Evolutionary conservation across 2,888 invertebrate genomes (phyloP).

Genomic region (Rugalucina vietnamica): DNA sequence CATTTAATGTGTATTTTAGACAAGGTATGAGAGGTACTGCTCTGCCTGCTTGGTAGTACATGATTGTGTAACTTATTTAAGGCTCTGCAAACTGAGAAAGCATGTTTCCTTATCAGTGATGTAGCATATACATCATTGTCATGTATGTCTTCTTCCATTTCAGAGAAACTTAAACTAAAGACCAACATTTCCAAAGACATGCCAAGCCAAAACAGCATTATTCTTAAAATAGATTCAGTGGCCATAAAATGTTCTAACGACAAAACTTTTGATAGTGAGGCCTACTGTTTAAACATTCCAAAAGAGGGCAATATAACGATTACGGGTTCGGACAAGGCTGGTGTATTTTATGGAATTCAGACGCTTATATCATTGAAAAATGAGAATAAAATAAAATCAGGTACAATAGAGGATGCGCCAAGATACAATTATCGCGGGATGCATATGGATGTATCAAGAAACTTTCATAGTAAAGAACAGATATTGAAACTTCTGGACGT

Average conservation of each 20-base stretch:
- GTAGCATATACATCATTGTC: no score
- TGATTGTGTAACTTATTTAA: no score
- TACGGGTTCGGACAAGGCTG: slow-evolving; percentile 56
- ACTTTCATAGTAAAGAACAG: slow-evolving; percentile 74
- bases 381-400: slow-evolving; percentile 41
- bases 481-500: slow-evolving; percentile 74
- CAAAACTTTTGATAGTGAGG: not conserved
- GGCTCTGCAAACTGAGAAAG: no score
- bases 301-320: slow-evolving; percentile 31
- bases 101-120: no score
- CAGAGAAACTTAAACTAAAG: slow-evolving; percentile 45
- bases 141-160: slow-evolving; percentile 9
- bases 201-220: not conserved
- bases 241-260: not conserved
- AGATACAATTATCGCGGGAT: slow-evolving; percentile 74
- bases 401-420: slow-evolving; percentile 62
- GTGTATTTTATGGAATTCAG: slow-evolving; percentile 72
- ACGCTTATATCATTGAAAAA: slow-evolving; percentile 48
- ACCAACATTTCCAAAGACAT: slow-evolving; percentile 1
- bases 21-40: no score
- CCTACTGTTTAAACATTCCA: not conserved
- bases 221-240: not conserved
- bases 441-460: slow-evolving; percentile 79
- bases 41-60: no score
- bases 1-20: no score